Conservation (phyloP, 2,797 vertebrate species). For the Hydrophis major region DNA sequence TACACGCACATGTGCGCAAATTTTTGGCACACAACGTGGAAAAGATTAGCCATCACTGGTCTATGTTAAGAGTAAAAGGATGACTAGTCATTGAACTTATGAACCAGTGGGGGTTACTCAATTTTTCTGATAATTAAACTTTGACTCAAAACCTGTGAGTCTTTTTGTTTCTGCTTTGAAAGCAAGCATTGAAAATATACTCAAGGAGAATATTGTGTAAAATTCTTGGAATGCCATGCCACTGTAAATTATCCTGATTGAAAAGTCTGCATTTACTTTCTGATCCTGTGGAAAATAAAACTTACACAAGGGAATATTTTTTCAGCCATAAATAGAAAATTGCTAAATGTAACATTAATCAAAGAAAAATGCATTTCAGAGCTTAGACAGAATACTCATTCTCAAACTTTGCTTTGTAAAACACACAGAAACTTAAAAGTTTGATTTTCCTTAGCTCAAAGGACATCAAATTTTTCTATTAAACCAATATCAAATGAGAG, state of each 20-base stretch:
- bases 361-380: constrained; percentile 67
- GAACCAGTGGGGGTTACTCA: constrained; percentile 50
- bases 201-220: constrained; percentile 51
- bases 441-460: constrained; percentile 36
- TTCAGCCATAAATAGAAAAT: constrained; percentile 71
- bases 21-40: too few species aligned
- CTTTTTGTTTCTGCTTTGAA: constrained; percentile 39
- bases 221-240: constrained; percentile 54
- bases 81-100: constrained; percentile 53
- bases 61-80: constrained; percentile 29
- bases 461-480: constrained; percentile 30
- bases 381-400: constrained; percentile 40
- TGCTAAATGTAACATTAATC: constrained; percentile 73
- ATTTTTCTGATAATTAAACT: constrained; percentile 56
- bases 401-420: constrained; percentile 28
- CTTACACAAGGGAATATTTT: constrained; percentile 60
- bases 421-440: constrained; percentile 22
- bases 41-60: neutral
- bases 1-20: too few species aligned
- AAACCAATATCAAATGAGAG: neutral
- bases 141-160: constrained; percentile 32
- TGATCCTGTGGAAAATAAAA: constrained; percentile 50
- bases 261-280: constrained; percentile 43
- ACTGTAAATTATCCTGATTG: constrained; percentile 56
- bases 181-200: constrained; percentile 56